Evolutionary conservation across 1,140 invertebrate species (phyloP).

Genomic region (Amyelois transitella): DNA sequence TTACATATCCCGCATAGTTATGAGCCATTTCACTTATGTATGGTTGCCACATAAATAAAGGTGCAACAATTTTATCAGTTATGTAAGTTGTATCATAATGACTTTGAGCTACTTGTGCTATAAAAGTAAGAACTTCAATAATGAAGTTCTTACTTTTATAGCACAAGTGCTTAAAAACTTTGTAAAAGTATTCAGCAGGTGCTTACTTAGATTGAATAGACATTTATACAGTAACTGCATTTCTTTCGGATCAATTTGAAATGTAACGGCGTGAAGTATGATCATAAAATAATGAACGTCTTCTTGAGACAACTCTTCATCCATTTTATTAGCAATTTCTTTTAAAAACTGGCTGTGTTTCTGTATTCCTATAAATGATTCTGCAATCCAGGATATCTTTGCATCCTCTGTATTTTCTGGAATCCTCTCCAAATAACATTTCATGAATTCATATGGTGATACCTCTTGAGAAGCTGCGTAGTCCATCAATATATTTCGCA

Average conservation of each 20-base stretch:
- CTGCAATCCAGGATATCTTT: conserved; percentile 54
- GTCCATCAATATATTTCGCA: conserved; percentile 47
- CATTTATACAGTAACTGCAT: conserved; percentile 47
- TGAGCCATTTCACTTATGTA: conserved; percentile 56
- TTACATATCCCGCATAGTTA: conserved; percentile 54
- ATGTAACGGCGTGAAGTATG: conserved; percentile 43
- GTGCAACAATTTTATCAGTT: conserved; percentile 62
- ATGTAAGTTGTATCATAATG: conserved; percentile 68
- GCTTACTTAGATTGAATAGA: conserved; percentile 57
- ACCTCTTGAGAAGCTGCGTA: conserved; percentile 31
- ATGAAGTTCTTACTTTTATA: too few relatives aligned
- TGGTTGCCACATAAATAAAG: conserved; percentile 61
- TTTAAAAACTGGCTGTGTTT: conserved; percentile 48
- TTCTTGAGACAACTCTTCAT: conserved; percentile 39
- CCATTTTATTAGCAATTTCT: conserved; percentile 28
- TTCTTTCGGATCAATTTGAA: conserved; percentile 41
- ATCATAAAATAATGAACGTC: conserved; percentile 56
- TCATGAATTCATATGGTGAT: conserved; percentile 56
- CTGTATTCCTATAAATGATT: conserved; percentile 50
- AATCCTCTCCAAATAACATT: conserved; percentile 50
- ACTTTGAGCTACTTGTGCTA: conserved; percentile 47
- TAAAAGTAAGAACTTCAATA: conserved; percentile 41
- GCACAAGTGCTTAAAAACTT: conserved; percentile 55
- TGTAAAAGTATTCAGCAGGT: conserved; percentile 44
- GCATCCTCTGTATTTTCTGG: conserved; percentile 38